Conservation (phyloP, 2,113 vertebrate genomes). For the Glareola pratincola region DNA sequence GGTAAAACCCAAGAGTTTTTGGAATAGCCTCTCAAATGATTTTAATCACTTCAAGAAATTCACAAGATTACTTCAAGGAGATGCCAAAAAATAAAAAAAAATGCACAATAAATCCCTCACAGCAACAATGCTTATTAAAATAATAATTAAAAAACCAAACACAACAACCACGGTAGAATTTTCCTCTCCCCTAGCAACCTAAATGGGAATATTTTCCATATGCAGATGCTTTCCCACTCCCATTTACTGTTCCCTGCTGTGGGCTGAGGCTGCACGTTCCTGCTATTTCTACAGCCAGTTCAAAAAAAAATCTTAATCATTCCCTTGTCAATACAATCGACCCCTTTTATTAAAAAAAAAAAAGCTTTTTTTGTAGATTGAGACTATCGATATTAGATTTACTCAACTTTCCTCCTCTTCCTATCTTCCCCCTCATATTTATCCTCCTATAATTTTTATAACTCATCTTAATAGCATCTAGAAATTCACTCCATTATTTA, state of each 20-base stretch:
- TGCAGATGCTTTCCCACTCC: background rate
- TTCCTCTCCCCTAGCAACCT: background rate
- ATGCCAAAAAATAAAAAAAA: background rate
- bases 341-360: background rate
- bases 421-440: background rate
- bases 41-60: background rate
- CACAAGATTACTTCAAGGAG: background rate
- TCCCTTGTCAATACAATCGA: background rate
- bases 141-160: background rate
- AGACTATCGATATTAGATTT: background rate
- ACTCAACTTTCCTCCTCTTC: background rate
- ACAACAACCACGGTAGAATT: background rate
- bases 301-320: background rate
- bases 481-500: constrained; percentile 7
- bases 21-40: background rate
- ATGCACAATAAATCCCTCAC: background rate
- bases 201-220: background rate
- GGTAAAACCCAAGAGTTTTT: background rate
- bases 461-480: background rate
- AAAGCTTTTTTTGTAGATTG: background rate
- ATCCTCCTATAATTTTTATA: background rate
- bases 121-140: background rate
- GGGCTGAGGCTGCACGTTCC: background rate
- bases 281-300: background rate
- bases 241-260: background rate